Percentiles rank a stretch among this genome's conserved stretches.
These are phyloP conservation scores for Tuta absoluta DNA, from an alignment of 2,888 invertebrate species.

Conservation along the genomic window DNA sequence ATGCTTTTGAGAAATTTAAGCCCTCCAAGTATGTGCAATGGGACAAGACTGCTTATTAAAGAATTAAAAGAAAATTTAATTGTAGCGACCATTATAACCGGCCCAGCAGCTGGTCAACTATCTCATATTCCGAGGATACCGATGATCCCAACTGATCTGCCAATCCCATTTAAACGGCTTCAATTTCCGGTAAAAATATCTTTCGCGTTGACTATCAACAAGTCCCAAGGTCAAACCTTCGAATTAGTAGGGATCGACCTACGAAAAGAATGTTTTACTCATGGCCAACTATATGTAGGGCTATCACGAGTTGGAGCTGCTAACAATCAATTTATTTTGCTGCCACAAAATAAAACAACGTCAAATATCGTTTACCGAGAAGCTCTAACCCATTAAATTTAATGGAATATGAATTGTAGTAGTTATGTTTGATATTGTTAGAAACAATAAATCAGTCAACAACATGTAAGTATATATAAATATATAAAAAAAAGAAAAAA, in stretches of 20 bases:
- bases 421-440: too few species aligned
- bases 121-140: slow-evolving; percentile 38
- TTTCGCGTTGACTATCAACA: background rate
- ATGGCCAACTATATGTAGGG: background rate
- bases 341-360: too few species aligned
- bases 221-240: background rate
- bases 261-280: background rate
- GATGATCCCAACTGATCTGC: slow-evolving; percentile 35
- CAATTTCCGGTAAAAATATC: background rate
- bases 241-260: background rate
- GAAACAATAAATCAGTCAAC: too few species aligned
- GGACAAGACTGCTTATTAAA: slow-evolving; percentile 38
- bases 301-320: background rate
- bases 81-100: slow-evolving; percentile 32
- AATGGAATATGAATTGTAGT: too few species aligned
- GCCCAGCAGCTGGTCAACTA: slow-evolving; percentile 37
- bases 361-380: too few species aligned
- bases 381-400: too few species aligned
- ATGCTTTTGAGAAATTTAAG: slow-evolving; percentile 16
- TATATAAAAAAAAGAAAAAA: too few species aligned
- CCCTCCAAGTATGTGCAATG: slow-evolving; percentile 33
- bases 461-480: too few species aligned
- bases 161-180: too few species aligned
- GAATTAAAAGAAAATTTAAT: slow-evolving; percentile 39
- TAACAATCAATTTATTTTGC: background rate